Conservation (phyloP, 1,140 invertebrate species). For the Lepidurus couesii region DNA sequence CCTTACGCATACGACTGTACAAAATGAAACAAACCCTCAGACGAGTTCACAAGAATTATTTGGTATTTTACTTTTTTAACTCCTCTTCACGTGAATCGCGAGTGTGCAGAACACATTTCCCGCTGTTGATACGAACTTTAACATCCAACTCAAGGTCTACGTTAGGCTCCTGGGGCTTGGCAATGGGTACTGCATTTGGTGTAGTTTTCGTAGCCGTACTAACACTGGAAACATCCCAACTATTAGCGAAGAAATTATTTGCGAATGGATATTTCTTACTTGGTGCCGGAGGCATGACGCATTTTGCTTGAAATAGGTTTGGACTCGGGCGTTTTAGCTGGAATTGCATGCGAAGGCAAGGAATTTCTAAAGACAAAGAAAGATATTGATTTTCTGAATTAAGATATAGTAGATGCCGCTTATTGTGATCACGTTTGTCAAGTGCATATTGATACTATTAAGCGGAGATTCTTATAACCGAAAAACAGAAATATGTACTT, state of each 20-base stretch:
- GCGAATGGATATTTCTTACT: neutral
- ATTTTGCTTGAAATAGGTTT: neutral
- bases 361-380: neutral
- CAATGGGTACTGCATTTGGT: neutral
- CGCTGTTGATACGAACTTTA: constrained; percentile 92
- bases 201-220: neutral
- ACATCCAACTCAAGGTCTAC: constrained; percentile 95
- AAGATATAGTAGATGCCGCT: no score
- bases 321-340: neutral
- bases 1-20: constrained; percentile 54
- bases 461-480: no score
- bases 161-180: constrained; percentile 63
- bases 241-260: neutral
- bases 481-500: no score
- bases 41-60: neutral
- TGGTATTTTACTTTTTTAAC: constrained; percentile 49
- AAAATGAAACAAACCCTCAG: neutral
- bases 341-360: neutral
- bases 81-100: constrained; percentile 75
- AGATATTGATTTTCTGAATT: no score
- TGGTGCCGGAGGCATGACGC: neutral
- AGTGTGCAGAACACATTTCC: constrained; percentile 92
- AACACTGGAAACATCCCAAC: neutral
- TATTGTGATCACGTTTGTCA: no score
- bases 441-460: no score